phyloP scores from a whole-genome alignment of 2,888 invertebrate genomes.

The Periphyllus acericola region DNA sequence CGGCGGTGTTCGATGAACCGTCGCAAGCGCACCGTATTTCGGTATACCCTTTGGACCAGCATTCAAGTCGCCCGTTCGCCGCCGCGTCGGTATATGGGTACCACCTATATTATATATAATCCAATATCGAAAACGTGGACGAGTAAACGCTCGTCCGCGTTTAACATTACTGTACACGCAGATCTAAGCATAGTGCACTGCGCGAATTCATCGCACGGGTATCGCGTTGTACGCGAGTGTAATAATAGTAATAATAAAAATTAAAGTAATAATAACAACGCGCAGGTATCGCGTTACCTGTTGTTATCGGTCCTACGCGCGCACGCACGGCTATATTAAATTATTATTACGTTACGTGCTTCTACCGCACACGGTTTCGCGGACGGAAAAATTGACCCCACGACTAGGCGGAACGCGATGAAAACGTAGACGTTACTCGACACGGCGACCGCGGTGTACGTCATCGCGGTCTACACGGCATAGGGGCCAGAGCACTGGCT shows the following conservation, averaged over 20 bases:
- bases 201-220: neutral
- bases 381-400: too few relatives aligned
- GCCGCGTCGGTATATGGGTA: neutral
- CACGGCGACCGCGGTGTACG: neutral
- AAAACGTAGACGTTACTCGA: neutral
- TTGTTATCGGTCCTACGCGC: neutral
- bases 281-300: neutral
- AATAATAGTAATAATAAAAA: neutral
- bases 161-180: too few relatives aligned
- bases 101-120: too few relatives aligned
- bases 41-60: constrained; percentile 24
- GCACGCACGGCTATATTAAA: neutral
- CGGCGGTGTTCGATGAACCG: neutral
- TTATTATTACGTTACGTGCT: too few relatives aligned
- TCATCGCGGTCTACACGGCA: too few relatives aligned
- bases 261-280: neutral
- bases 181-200: too few relatives aligned
- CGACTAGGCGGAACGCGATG: too few relatives aligned
- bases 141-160: too few relatives aligned
- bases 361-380: too few relatives aligned
- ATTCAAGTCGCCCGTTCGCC: constrained; percentile 26
- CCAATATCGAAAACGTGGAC: too few relatives aligned
- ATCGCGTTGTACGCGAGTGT: neutral
- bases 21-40: neutral
- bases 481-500: too few relatives aligned